phyloP scores from a whole-genome alignment of 2,888 invertebrate species.

The Arrhopalites spinosus region DNA sequence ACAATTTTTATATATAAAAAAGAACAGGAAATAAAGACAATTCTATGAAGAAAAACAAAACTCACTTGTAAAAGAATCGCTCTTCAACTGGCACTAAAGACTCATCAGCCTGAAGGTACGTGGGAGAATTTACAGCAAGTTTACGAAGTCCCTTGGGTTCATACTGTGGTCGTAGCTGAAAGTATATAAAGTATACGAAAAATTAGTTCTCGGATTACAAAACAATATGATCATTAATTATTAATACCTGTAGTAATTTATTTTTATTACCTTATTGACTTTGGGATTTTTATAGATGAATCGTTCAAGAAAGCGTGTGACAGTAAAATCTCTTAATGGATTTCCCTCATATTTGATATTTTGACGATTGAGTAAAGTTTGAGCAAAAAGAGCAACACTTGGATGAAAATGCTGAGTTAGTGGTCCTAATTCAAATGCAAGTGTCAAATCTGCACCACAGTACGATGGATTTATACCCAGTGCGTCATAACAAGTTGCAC shows the following conservation, averaged over 20 bases:
- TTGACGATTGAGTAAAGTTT: constrained; percentile 73
- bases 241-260: neutral
- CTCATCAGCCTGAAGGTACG: constrained; percentile 71
- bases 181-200: neutral
- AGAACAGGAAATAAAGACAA: no score
- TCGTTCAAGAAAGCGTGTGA: constrained; percentile 88
- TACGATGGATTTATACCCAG: constrained; percentile 80
- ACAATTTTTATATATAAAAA: no score
- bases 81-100: constrained; percentile 88
- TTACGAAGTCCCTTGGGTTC: constrained; percentile 72
- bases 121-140: constrained; percentile 73
- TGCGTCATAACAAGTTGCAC: constrained; percentile 67
- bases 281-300: constrained; percentile 91
- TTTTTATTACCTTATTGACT: constrained; percentile 53
- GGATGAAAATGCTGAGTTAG: constrained; percentile 86
- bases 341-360: constrained; percentile 86
- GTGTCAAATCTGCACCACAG: constrained; percentile 75
- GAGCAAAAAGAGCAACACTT: constrained; percentile 85
- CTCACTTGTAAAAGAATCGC: constrained; percentile 75
- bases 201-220: neutral
- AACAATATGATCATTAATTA: neutral
- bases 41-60: neutral
- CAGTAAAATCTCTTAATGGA: constrained; percentile 88
- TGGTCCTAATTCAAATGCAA: constrained; percentile 75
- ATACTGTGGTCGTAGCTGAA: constrained; percentile 64